A percentile compares a stretch with the other conserved stretches of the same genome.
Evolutionary conservation across 2,888 invertebrate genomes (phyloP).

Genomic region (Chydorus sphaericus): DNA sequence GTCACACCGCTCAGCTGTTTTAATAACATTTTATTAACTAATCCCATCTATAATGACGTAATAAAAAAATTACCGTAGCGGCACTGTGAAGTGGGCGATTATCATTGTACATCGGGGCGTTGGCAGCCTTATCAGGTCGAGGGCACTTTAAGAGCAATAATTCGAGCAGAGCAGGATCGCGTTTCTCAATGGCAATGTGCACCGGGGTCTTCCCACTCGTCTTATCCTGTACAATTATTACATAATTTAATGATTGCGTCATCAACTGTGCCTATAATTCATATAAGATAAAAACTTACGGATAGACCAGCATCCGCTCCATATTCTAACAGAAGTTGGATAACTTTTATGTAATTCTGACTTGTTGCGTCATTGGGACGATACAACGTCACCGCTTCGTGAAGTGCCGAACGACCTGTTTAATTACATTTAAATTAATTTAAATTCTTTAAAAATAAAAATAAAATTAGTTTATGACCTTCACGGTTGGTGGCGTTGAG

Average conservation of each 20-base stretch:
- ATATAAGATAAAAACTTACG: too few relatives aligned
- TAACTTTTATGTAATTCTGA: neutral
- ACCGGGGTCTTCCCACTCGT: slow-evolving; percentile 13
- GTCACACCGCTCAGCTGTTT: slow-evolving; percentile 8
- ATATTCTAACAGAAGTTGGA: neutral
- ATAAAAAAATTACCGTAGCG: too few relatives aligned
- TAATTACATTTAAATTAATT: neutral
- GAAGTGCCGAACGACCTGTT: slow-evolving; percentile 9
- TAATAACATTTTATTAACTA: too few relatives aligned
- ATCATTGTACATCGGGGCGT: slow-evolving; percentile 15
- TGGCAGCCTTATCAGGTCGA: slow-evolving; percentile 10
- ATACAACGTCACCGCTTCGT: neutral
- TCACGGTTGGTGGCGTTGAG: slow-evolving; percentile 12
- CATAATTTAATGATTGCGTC: too few relatives aligned
- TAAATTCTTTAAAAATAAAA: neutral
- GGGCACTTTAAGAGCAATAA: slow-evolving; percentile 7
- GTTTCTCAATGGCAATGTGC: slow-evolving; percentile 14
- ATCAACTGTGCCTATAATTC: too few relatives aligned
- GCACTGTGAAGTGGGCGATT: slow-evolving; percentile 15
- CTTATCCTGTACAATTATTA: slow-evolving; percentile 5
- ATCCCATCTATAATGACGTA: too few relatives aligned
- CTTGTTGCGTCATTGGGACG: neutral
- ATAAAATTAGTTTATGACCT: slow-evolving; percentile 1
- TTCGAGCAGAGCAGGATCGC: slow-evolving; percentile 11
- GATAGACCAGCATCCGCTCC: slow-evolving; percentile 33